These are phyloP conservation scores for Gonatopus flavifemur DNA, from an alignment of 1,140 invertebrate genomes.

Conservation along the genomic window DNA sequence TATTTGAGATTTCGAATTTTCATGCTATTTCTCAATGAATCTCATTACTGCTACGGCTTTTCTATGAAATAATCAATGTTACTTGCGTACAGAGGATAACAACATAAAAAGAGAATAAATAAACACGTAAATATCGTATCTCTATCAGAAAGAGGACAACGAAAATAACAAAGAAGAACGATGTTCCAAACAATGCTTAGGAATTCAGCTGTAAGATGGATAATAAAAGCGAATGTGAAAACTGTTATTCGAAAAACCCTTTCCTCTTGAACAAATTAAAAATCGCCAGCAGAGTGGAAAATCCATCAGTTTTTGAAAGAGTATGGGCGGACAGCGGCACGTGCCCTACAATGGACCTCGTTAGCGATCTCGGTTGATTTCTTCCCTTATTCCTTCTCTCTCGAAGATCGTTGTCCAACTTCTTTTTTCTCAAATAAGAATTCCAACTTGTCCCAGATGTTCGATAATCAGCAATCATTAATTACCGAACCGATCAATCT, in stretches of 20 bases:
- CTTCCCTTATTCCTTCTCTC: conserved; percentile 25
- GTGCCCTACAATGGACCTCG: conserved; percentile 39
- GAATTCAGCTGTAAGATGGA: too few relatives aligned
- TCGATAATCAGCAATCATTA: conserved; percentile 25
- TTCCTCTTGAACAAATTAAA: conserved; percentile 15
- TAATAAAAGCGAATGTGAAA: too few relatives aligned
- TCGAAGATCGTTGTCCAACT: conserved; percentile 27
- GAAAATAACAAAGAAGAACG: too few relatives aligned
- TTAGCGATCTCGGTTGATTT: conserved; percentile 28
- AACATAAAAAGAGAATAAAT: too few relatives aligned
- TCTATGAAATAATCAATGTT: too few relatives aligned
- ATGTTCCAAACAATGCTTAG: too few relatives aligned
- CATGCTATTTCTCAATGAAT: too few relatives aligned
- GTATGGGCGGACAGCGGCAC: conserved; percentile 42
- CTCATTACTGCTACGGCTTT: too few relatives aligned
- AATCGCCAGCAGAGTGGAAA: conserved; percentile 15
- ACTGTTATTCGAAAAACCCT: conserved; percentile 26
- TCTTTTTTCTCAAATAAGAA: conserved; percentile 35
- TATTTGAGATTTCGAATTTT: too few relatives aligned
- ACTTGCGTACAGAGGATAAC: too few relatives aligned
- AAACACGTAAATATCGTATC: too few relatives aligned
- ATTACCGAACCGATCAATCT: conserved; percentile 24
- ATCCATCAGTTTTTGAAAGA: conserved; percentile 25
- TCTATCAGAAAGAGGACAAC: too few relatives aligned
- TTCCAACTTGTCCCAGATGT: conserved; percentile 22